A percentile compares a stretch with the other conserved stretches of the same genome.
Conservation (phyloP, 2,113 vertebrate genomes). For the Lagopus muta region DNA sequence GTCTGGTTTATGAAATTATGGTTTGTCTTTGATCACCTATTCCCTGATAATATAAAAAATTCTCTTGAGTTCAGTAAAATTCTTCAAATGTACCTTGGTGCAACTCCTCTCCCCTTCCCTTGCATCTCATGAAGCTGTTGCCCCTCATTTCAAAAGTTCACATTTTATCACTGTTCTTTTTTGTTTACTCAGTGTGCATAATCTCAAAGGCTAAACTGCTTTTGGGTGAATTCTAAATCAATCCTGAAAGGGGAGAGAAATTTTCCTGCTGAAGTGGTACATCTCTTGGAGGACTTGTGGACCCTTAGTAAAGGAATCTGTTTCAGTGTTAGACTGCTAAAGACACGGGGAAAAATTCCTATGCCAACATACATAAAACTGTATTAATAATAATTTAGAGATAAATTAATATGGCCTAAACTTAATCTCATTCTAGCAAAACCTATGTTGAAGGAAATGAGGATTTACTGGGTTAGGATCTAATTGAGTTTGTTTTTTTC, state of each 20-base stretch:
- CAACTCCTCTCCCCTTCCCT: fast-evolving
- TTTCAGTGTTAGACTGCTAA: neutral
- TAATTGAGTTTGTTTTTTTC: neutral
- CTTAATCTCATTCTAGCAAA: constrained; percentile 29
- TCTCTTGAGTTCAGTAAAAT: neutral
- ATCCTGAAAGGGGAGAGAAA: neutral
- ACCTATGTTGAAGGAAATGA: constrained; percentile 26
- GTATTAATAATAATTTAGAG: constrained; percentile 20
- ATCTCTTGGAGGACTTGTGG: fast-evolving
- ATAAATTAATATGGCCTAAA: constrained; percentile 17
- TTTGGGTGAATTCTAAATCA: neutral
- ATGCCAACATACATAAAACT: neutral
- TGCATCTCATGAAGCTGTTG: neutral
- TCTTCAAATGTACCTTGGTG: neutral
- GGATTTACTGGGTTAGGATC: neutral
- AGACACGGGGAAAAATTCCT: neutral
- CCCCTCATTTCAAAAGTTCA: neutral
- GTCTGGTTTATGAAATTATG: neutral
- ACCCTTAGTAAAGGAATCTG: neutral
- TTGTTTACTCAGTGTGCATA: neutral
- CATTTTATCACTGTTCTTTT: neutral
- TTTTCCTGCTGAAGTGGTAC: neutral
- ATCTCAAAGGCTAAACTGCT: neutral
- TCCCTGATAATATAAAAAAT: neutral
- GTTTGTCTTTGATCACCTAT: neutral